Base-by-base conservation (phyloP, 2,113 vertebrate species). In the Petaurus breviceps region DNA sequence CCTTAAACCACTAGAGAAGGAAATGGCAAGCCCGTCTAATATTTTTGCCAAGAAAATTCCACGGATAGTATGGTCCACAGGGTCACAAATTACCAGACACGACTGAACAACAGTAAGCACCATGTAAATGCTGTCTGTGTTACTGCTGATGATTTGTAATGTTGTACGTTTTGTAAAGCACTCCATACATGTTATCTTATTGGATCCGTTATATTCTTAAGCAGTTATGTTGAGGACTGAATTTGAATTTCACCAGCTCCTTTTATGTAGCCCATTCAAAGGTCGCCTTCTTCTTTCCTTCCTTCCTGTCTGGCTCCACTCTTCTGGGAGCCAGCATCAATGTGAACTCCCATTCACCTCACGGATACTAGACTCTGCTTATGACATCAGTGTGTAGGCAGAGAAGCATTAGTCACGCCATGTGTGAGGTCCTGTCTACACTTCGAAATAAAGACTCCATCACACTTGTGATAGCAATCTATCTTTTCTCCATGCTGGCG, bases 371-470 rank as follows among this genome's bases (percentile, higher is more conserved):
- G 97, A 93, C 61, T 95, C 89, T 98, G 91, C 92, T 96, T 90
- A 94, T 98, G 98, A 98, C 97, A 97, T 98, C 97, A 98, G 95
- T 54, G 96, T 97, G 96, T 97, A 98, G 97, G 98, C 97, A 97
- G 96, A 96, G 54, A 55, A 91, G 46, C 50, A 90, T 98, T 98
- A 98, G 97, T 99, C 98, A 3, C 97, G 94, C 97, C 91, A 95
- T 97, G 96, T 98, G 98, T 98, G 98, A 93, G 98, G 97, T 95
- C 98, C 97, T 5, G 90, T 98, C 95, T 95, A 97, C 94, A 91
- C 61, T 95, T 92, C 93, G 61, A 43, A 51, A 93, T 84, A 92
- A 46, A 77, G 90, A 24, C 54, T 92, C 93, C 54, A 90, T 97
- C 97, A 95, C 92, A 94, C 95, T 92, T 26, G 31, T 46, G 91